Evolutionary conservation across 2,888 invertebrate genomes (phyloP), one percentile per base, ranked within the genome.

Genomic region (Nudaria mundana): DNA sequence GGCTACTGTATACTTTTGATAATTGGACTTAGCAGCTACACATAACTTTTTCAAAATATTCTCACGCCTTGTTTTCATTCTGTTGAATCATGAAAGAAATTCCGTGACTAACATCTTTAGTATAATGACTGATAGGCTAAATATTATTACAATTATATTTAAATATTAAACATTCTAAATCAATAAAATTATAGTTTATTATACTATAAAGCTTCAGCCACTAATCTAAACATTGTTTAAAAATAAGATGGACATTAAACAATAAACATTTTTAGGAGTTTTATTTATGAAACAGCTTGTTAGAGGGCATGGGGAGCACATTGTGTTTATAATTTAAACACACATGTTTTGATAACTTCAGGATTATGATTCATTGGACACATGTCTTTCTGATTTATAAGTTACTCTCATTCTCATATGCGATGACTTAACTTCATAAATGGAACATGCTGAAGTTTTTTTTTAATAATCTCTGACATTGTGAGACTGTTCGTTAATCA

Each of bases 351-450:
- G 47, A 59, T 63, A 63, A 56, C 56, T 59, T 40, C 40, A 55
- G n/a, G 54, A 48, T 42, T 50, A 68, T 77, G 76, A 77, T 70
- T 75, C 78, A 76, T 65, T 41, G 48, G 57, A 71, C 70, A 72
- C 71, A 63, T 79, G 77, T 59, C 48, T 29, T 46, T 44, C 43
- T 48, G 59, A 57, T 59, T 59, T 56, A 59, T 28, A n/a, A 30
- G 10, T 30, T 31, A 31, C 12, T 40, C 37, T 50, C 37, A 39
- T 47, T 44, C 30, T 37, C 28, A 52, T 41, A 34, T 44, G 31
- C 25, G 35, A 35, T 18, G 29, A 28, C 4, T 28, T 12, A 15
- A 28, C n/a, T 53, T 55, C 43, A 30, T 23, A 48, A 44, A 38
- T 14, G 14, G 5, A 28, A 15, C 14, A 28, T 8, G 14, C 23